phyloP scores from a whole-genome alignment of 2,888 invertebrate genomes.

The Druceiella hillmani region DNA sequence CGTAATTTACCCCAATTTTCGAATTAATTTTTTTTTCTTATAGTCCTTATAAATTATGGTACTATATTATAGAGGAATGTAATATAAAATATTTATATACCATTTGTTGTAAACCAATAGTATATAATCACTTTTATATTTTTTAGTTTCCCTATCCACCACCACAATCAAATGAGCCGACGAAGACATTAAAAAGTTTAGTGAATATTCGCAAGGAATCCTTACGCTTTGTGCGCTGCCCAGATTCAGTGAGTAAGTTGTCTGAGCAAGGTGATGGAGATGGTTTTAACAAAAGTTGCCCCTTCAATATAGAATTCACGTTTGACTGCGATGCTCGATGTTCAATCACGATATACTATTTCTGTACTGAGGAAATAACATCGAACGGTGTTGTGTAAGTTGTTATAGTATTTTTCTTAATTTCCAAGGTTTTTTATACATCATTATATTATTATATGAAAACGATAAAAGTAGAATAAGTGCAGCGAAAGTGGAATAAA shows the following conservation, averaged over 20 bases:
- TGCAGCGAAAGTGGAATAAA: no score
- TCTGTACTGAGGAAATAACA: conserved; percentile 89
- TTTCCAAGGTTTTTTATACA: no score
- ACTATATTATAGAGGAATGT: no score
- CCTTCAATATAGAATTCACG: conserved; percentile 93
- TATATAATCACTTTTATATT: conserved; percentile 12
- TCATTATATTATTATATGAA: no score
- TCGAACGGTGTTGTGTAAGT: conserved; percentile 80
- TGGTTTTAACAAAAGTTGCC: conserved; percentile 57
- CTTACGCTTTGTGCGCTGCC: conserved; percentile 77
- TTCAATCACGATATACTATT: conserved; percentile 92
- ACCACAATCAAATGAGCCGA: conserved; percentile 94
- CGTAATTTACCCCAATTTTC: no score
- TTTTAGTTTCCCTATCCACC: conserved; percentile 94
- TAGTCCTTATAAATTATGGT: no score
- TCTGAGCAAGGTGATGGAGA: conserved; percentile 53
- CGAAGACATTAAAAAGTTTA: conserved; percentile 91
- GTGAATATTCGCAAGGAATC: conserved; percentile 98
- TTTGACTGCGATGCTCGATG: conserved; percentile 96
- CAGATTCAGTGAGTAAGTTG: conserved; percentile 57
- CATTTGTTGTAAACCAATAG: no score
- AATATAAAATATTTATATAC: no score
- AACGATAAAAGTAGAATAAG: no score
- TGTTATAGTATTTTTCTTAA: no score
- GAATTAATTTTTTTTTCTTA: no score